A percentile compares a stretch with the other conserved stretches of the same genome.
Evolutionary conservation across 2,113 vertebrate genomes (phyloP).

Genomic region (Meleagris gallopavo): DNA sequence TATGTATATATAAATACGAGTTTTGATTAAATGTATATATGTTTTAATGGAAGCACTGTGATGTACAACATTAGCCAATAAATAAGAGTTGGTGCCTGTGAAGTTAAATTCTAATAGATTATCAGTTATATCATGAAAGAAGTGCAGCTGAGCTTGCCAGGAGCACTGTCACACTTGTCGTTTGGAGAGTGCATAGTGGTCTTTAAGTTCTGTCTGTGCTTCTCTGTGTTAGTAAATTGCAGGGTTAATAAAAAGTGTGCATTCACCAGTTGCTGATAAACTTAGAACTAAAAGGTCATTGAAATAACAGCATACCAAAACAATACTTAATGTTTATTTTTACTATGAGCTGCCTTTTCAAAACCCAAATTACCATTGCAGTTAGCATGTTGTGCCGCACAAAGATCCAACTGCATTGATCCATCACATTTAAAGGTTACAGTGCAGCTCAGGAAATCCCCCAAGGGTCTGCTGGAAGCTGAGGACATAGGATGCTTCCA

Average conservation of each 20-base stretch:
- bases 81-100: background rate
- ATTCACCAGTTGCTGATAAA: conserved; percentile 20
- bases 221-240: background rate
- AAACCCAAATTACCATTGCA: background rate
- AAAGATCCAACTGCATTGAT: background rate
- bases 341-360: conserved; percentile 34
- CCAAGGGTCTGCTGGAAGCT: background rate
- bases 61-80: background rate
- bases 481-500: background rate
- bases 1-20: background rate
- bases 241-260: conserved; percentile 18
- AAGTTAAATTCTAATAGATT: background rate
- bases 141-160: background rate
- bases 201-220: background rate
- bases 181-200: background rate
- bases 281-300: conserved; percentile 41
- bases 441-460: background rate
- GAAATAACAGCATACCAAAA: conserved; percentile 38
- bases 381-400: background rate
- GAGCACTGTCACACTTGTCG: background rate
- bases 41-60: background rate
- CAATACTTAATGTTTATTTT: conserved; percentile 52
- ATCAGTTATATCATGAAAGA: background rate
- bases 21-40: background rate
- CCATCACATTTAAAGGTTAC: accelerated